Conservation (phyloP, 2,888 invertebrate genomes). For the Mystacides longicornis region DNA sequence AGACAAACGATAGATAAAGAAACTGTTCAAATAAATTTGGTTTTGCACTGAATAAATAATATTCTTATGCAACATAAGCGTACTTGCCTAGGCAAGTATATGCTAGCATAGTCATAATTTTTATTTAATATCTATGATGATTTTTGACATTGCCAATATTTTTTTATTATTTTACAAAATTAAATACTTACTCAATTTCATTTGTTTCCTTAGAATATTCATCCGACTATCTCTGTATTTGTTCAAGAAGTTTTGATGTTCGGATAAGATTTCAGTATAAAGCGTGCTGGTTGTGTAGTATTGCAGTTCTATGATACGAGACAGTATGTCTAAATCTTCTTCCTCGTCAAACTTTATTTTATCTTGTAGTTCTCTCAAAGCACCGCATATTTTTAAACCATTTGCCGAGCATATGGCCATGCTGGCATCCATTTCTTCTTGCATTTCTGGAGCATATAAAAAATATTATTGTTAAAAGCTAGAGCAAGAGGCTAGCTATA, state of each 20-base stretch:
- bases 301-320: conserved; percentile 45
- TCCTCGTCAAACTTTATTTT: conserved; percentile 28
- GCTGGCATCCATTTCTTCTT: conserved; percentile 53
- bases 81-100: too few species aligned
- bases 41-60: too few species aligned
- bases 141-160: background rate
- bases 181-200: conserved; percentile 43
- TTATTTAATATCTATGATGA: too few species aligned
- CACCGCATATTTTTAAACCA: conserved; percentile 46
- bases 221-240: conserved; percentile 47
- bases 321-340: conserved; percentile 27
- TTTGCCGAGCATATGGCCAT: conserved; percentile 47
- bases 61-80: too few species aligned
- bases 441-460: conserved; percentile 42
- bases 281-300: conserved; percentile 41
- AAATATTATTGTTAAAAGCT: background rate
- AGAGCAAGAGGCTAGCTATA: too few species aligned
- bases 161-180: background rate
- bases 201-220: conserved; percentile 49
- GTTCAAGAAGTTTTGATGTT: conserved; percentile 48
- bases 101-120: too few species aligned
- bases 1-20: too few species aligned
- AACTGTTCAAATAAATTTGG: too few species aligned
- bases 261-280: conserved; percentile 43
- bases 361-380: conserved; percentile 45